A percentile compares a stretch with the other conserved stretches of the same genome.
These are phyloP conservation scores for Hoplostethus mediterraneus DNA, from an alignment of 2,797 vertebrate species.

Conservation along the genomic window DNA sequence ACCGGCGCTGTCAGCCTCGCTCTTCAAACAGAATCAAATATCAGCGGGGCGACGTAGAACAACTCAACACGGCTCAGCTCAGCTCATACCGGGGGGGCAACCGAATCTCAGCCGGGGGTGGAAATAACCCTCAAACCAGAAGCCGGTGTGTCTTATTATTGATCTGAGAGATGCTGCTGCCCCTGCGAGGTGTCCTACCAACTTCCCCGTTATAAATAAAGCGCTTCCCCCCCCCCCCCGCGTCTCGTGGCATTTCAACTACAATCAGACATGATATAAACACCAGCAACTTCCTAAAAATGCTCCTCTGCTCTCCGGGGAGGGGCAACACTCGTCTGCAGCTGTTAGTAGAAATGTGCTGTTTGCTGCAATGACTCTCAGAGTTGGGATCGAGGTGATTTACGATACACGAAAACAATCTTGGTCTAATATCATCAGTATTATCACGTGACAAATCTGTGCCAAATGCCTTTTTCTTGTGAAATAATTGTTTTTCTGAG, in stretches of 20 bases:
- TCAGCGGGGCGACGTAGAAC: slow-evolving; percentile 40
- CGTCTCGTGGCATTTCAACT: neutral
- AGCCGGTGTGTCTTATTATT: slow-evolving; percentile 33
- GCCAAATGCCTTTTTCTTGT: neutral
- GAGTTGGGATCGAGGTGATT: slow-evolving; percentile 6
- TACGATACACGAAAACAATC: slow-evolving; percentile 11
- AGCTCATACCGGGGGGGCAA: slow-evolving; percentile 1
- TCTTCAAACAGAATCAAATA: slow-evolving; percentile 61
- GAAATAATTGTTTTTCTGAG: neutral
- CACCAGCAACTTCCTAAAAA: slow-evolving; percentile 31
- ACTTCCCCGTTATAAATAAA: slow-evolving; percentile 39
- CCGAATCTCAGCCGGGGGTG: neutral
- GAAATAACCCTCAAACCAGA: slow-evolving; percentile 29
- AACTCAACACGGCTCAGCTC: slow-evolving; percentile 24
- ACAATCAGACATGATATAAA: slow-evolving; percentile 29
- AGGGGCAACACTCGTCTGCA: slow-evolving; percentile 41
- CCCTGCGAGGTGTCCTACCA: slow-evolving; percentile 18
- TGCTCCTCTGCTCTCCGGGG: slow-evolving; percentile 33
- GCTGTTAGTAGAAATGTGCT: slow-evolving; percentile 48
- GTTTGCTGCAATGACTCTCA: slow-evolving; percentile 35
- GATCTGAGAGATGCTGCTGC: slow-evolving; percentile 29
- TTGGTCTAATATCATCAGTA: neutral
- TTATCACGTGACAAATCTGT: neutral
- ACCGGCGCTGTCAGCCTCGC: slow-evolving; percentile 32
- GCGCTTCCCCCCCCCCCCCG: neutral